Evolutionary conservation across 2,888 invertebrate genomes (phyloP), one percentile per base, ranked within the genome.

Genomic region (Perithous albicinctus): DNA sequence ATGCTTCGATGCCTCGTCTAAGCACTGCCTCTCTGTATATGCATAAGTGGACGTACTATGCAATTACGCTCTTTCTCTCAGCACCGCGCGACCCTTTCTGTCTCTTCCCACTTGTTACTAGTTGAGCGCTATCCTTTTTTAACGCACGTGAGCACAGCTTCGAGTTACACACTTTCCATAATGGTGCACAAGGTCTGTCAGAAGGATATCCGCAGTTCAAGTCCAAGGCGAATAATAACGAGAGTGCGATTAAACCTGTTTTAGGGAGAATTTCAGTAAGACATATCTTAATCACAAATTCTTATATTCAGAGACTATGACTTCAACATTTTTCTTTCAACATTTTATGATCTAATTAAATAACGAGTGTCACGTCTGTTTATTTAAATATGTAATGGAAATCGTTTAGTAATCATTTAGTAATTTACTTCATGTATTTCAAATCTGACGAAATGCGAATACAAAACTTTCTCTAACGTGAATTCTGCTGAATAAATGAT

Each of bases 191-290:
- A 56, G 80, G 72, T 76, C 51, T 48, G 12, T n/a, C n/a, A 43
- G 54, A 32, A 56, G 41, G 23, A 59, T 70, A 48, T 59, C n/a
- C 18, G 61, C 43, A 10, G 76, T 78, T 81, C 83, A 81, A 84
- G 81, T 84, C 72, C 81, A 84, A 81, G 81, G 81, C 63, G 32
- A 81, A 6, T 54, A 18, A 61, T 4, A 38, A 26, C 12, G 35
- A 38, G 35, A 38, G 8, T 18, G 29, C 12, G 12, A 63, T 46
- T 32, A 59, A 51, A 51, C n/a, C 10, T n/a, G n/a, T n/a, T n/a
- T n/a, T n/a, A n/a, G n/a, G n/a, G n/a, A n/a, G n/a, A n/a, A n/a
- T 29, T 5, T 29, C 5, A 4, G 5, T 4, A 29, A 29, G 5
- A 29, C 2, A 29, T 2, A 4, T 2, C 29, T 29, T 29, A 29